Conservation (phyloP, 2,797 vertebrate genomes). For the Lepus townsendii region DNA sequence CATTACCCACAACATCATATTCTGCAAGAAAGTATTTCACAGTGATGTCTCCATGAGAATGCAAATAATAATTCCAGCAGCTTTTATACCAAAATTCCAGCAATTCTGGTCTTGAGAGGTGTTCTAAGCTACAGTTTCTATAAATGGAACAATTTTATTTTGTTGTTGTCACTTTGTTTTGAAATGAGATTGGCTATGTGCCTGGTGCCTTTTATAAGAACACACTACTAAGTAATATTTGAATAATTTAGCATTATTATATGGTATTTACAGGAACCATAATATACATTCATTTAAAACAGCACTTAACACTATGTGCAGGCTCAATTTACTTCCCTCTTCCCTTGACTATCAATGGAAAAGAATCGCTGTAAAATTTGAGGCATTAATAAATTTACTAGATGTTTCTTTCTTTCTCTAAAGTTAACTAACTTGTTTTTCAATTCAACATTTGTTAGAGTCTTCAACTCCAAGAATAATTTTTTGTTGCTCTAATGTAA, state of each 20-base stretch:
- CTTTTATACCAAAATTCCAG: conserved; percentile 64
- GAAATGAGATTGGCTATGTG: conserved; percentile 72
- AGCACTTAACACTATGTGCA: conserved; percentile 38
- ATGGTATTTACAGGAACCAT: conserved; percentile 74
- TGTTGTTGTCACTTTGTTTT: conserved; percentile 63
- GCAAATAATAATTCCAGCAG: conserved; percentile 11
- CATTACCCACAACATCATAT: not conserved
- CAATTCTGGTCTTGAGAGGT: conserved; percentile 24
- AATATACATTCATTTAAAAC: conserved; percentile 69
- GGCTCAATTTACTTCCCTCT: conserved; percentile 34
- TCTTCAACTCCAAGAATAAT: conserved; percentile 82
- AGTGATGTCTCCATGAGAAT: not conserved
- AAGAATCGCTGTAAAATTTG: conserved; percentile 42
- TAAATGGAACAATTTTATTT: conserved; percentile 53
- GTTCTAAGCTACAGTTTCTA: conserved; percentile 41
- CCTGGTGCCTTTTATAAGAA: conserved; percentile 72
- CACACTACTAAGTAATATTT: conserved; percentile 76
- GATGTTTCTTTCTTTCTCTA: conserved; percentile 66
- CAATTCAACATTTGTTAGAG: conserved; percentile 80
- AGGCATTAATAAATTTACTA: conserved; percentile 69
- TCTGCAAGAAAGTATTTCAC: conserved; percentile 18
- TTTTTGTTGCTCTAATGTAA: conserved; percentile 85
- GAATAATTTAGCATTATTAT: conserved; percentile 79
- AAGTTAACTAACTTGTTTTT: conserved; percentile 82
- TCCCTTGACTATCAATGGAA: conserved; percentile 41